Evolutionary conservation across 2,113 vertebrate species (phyloP).

Genomic region (Heterochromis multidens): DNA sequence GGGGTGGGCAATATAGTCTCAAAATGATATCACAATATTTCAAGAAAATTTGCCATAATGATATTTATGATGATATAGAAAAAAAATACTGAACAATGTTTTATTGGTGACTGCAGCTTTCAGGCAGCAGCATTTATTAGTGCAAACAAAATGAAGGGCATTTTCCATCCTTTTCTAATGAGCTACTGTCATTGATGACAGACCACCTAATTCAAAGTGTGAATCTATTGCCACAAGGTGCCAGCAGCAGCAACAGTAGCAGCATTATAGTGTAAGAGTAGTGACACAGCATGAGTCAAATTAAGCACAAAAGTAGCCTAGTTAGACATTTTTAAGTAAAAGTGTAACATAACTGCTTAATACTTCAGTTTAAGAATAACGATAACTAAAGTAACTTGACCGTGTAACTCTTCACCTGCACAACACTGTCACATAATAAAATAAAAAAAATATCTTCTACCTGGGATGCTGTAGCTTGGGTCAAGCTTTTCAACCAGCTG

Average conservation of each 20-base stretch:
- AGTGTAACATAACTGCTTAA: background rate
- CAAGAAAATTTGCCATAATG: background rate
- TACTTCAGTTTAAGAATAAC: background rate
- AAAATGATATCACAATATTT: background rate
- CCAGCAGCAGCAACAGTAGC: background rate
- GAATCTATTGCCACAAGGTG: background rate
- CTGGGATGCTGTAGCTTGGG: no score
- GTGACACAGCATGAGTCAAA: background rate
- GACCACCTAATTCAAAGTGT: background rate
- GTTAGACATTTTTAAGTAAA: background rate
- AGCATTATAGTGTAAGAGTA: background rate
- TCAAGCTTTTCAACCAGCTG: no score
- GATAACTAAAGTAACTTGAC: background rate
- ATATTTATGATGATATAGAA: fast-evolving
- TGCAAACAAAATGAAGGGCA: background rate
- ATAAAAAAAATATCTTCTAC: background rate
- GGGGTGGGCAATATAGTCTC: background rate
- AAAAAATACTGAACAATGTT: background rate
- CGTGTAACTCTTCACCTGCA: background rate
- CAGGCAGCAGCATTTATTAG: background rate
- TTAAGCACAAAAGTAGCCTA: background rate
- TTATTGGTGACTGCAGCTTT: background rate
- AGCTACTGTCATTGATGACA: no score
- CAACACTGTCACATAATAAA: background rate
- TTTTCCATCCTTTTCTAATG: background rate